These are phyloP conservation scores for Nasua narica DNA, from an alignment of 2,797 vertebrate species.

Conservation along the genomic window DNA sequence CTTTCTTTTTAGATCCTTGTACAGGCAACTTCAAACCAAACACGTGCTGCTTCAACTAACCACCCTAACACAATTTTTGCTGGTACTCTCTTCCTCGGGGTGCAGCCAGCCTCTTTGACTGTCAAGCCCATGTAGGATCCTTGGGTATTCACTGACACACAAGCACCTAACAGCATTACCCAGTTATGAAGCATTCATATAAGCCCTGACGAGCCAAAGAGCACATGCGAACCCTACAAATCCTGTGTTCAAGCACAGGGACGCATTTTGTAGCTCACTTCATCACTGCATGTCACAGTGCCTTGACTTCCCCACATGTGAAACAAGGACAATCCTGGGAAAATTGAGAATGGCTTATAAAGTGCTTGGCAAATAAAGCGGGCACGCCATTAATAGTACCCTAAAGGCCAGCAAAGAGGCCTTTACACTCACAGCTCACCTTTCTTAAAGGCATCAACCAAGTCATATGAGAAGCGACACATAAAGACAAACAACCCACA, in stretches of 20 bases:
- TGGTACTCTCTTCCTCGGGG: background rate
- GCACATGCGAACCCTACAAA: background rate
- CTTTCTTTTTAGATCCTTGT: background rate
- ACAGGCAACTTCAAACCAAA: background rate
- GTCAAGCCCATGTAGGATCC: background rate
- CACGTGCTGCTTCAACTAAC: background rate
- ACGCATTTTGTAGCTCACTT: background rate
- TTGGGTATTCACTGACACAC: background rate
- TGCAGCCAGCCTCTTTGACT: background rate
- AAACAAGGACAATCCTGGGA: background rate
- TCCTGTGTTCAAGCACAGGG: background rate
- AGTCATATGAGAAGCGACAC: background rate
- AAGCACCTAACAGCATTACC: background rate
- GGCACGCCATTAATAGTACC: background rate
- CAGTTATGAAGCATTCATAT: background rate
- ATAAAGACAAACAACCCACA: background rate
- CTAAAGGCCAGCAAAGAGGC: background rate
- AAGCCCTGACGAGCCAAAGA: background rate
- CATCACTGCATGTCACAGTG: background rate
- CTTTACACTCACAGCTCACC: background rate
- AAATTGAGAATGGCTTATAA: background rate
- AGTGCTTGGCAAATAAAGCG: background rate
- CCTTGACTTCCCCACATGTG: constrained; percentile 28
- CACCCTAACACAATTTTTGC: background rate
- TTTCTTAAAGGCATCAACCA: constrained; percentile 17